Evolutionary conservation across 2,888 invertebrate species (phyloP), one percentile per base, ranked within the genome.

Genomic region (Leptinotarsa peninsularis): DNA sequence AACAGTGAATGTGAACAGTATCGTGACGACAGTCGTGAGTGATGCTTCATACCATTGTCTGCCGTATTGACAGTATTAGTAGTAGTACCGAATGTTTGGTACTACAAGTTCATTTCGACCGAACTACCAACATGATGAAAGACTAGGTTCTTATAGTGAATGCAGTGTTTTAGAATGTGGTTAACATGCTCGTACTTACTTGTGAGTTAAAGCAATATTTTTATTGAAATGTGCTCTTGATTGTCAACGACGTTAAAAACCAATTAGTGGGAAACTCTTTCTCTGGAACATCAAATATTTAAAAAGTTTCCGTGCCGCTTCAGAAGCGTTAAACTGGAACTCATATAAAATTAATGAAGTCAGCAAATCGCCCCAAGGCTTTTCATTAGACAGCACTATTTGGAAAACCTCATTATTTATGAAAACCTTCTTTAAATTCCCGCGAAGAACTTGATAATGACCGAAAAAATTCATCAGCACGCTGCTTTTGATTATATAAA

Each of bases 391-490:
- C 75, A 66, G 50, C 68, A 72, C 75, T 72, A 75, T 71, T 72
- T 67, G 72, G 58, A 66, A 69, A 68, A 68, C 72, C 75, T 75
- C 75, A 75, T 75, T 75, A 75, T 75, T 75, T 72, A 75, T 75
- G 72, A 75, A 72, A 75, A 72, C 68, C 75, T 75, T 72, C 72
- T 72, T 66, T 56, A 72, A 66, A 75, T 67, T 67, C 74, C 67
- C 71, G 70, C 71, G 74, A 67, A 71, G 67, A 75, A 75, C 66
- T 75, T 75, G 72, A 75, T 72, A 75, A 69, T 72, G 52, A 66
- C 66, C 66, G 56, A 75, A 69, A 72, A 71, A 75, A 75, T 66
- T 68, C 75, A 69, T 68, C 58, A 54, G 17, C 66, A 23, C 54
- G 67, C 60, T 66, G 23, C 66, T 52, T 72, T 73, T 75, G 74